Percentiles rank a stretch among this genome's conserved stretches.
These are phyloP conservation scores for Brotula barbata DNA, from an alignment of 2,797 vertebrate genomes.

Conservation along the genomic window DNA sequence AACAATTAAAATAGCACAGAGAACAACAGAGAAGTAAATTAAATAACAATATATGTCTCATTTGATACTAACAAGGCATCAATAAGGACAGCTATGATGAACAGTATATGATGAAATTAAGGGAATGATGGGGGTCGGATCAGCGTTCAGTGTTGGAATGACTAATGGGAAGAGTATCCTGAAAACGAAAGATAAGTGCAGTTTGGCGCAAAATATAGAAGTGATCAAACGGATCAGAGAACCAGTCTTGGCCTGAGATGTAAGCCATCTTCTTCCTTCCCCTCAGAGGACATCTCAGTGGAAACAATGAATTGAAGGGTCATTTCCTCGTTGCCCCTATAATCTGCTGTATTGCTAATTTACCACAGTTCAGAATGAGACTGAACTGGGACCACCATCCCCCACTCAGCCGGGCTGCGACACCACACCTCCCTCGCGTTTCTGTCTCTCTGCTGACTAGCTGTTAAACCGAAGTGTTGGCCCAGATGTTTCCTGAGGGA, in stretches of 20 bases:
- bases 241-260: background rate
- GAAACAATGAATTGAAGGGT: conserved; percentile 56
- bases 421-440: background rate
- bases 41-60: too few relatives aligned
- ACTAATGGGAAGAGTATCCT: too few relatives aligned
- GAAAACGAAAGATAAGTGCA: too few relatives aligned
- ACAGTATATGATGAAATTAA: too few relatives aligned
- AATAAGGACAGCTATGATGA: too few relatives aligned
- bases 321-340: conserved; percentile 59
- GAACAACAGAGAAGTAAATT: too few relatives aligned
- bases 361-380: conserved; percentile 24
- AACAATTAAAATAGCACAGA: too few relatives aligned
- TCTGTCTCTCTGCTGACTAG: conserved; percentile 26
- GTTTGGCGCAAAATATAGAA: too few relatives aligned
- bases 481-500: conserved; percentile 66
- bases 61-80: too few relatives aligned
- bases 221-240: background rate
- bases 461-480: conserved; percentile 27
- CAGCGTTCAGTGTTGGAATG: too few relatives aligned
- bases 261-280: background rate
- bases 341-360: conserved; percentile 29
- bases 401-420: background rate
- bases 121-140: too few relatives aligned
- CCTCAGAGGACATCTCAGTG: conserved; percentile 34
- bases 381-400: conserved; percentile 1